These are phyloP conservation scores for Oreochromis niloticus DNA, from an alignment of 2,113 vertebrate species.

Conservation along the genomic window DNA sequence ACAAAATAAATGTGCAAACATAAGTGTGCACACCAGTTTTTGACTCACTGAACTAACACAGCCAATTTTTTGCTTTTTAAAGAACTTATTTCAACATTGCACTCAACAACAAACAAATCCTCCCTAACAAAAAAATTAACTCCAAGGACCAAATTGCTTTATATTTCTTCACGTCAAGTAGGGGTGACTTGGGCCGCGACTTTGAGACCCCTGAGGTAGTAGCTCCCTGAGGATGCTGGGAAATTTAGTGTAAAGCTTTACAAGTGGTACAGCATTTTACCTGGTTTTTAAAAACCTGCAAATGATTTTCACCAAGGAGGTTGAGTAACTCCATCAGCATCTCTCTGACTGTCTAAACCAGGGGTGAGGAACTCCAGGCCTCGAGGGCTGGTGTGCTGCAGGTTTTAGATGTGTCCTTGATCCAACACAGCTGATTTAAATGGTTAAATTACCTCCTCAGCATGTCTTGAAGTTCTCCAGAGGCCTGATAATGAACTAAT, in stretches of 20 bases:
- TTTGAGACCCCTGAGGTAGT: fast-evolving
- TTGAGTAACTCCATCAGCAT: fast-evolving
- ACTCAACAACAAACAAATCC: background rate
- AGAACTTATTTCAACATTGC: background rate
- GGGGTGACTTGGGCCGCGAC: fast-evolving
- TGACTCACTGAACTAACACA: background rate
- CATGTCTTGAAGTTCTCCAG: background rate
- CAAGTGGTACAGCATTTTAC: fast-evolving
- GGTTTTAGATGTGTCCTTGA: fast-evolving
- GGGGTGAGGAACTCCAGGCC: fast-evolving
- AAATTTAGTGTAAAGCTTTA: background rate
- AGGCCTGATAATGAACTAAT: background rate
- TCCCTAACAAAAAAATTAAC: background rate
- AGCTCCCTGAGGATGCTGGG: slow-evolving; percentile 36
- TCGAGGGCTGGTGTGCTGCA: fast-evolving
- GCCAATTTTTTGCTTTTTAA: fast-evolving
- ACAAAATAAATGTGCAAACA: background rate
- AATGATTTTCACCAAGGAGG: background rate
- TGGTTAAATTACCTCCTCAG: fast-evolving
- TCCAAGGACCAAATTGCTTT: no score
- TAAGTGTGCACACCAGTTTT: background rate
- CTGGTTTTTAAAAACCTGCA: background rate
- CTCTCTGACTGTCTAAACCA: background rate
- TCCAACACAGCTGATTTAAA: background rate
- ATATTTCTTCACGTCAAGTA: background rate